Evolutionary conservation across 2,888 invertebrate genomes (phyloP).

Genomic region (Ochropacha duplaris): DNA sequence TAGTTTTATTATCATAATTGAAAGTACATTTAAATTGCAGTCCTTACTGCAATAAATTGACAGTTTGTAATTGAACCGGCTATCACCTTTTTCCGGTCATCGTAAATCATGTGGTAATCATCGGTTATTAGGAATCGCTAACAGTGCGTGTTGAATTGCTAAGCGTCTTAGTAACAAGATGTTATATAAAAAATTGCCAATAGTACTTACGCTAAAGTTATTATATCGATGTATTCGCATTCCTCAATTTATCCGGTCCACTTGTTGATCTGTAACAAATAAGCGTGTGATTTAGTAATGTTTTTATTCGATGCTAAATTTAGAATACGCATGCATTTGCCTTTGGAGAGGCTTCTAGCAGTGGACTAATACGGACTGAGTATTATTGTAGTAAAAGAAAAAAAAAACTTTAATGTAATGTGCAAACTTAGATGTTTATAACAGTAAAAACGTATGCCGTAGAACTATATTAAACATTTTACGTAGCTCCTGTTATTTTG

Average conservation of each 20-base stretch:
- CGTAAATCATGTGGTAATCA: conserved; percentile 2
- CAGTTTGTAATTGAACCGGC: conserved; percentile 1
- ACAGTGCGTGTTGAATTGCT: conserved; percentile 31
- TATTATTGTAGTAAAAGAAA: too few relatives aligned
- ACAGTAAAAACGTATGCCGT: too few relatives aligned
- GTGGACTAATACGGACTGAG: too few relatives aligned
- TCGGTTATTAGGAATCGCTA: conserved; percentile 11
- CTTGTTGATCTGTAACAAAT: conserved; percentile 67
- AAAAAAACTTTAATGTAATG: too few relatives aligned
- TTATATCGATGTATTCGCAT: conserved; percentile 67
- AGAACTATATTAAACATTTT: too few relatives aligned
- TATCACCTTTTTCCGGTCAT: conserved; percentile 1
- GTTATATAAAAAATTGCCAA: background rate
- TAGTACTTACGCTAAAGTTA: conserved; percentile 67
- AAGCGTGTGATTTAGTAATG: conserved; percentile 16
- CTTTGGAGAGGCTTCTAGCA: too few relatives aligned
- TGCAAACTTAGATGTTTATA: too few relatives aligned
- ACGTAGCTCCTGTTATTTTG: too few relatives aligned
- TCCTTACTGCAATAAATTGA: background rate
- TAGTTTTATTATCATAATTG: background rate
- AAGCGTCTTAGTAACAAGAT: background rate
- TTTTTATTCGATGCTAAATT: background rate
- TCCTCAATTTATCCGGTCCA: conserved; percentile 64
- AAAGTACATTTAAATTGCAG: background rate
- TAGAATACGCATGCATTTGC: background rate